Evolutionary conservation across 2,888 invertebrate species (phyloP).

Genomic region (Flexamia atlantica): DNA sequence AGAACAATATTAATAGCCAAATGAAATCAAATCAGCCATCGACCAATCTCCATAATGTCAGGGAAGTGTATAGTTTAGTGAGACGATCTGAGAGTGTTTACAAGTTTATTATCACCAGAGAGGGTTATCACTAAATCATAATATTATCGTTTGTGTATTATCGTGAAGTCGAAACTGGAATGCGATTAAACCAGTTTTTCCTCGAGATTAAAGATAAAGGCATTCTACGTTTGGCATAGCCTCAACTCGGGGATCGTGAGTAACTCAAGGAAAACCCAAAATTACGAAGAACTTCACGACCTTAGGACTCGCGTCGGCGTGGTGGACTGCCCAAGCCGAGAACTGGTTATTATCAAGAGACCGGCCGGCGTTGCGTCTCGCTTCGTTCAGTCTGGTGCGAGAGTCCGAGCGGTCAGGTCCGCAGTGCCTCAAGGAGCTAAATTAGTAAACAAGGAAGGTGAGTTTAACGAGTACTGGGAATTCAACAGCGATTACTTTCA

Average conservation of each 20-base stretch:
- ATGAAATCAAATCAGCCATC: too few species aligned
- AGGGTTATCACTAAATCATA: too few species aligned
- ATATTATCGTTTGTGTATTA: not conserved
- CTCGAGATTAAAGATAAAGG: not conserved
- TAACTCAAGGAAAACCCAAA: constrained; percentile 15
- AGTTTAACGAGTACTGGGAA: too few species aligned
- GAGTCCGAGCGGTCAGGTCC: not conserved
- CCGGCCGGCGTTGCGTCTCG: not conserved
- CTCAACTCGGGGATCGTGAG: not conserved
- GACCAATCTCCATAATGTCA: too few species aligned
- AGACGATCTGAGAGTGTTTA: too few species aligned
- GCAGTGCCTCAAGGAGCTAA: not conserved
- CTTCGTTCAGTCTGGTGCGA: not conserved
- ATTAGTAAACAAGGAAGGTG: too few species aligned
- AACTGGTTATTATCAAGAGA: not conserved
- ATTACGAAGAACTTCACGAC: not conserved
- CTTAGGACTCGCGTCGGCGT: not conserved
- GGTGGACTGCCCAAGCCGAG: not conserved
- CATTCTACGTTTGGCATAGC: not conserved
- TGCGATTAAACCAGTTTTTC: not conserved
- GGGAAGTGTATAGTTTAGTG: too few species aligned
- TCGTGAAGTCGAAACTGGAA: not conserved
- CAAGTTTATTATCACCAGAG: too few species aligned
- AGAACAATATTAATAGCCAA: too few species aligned
- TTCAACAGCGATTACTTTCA: too few species aligned